Evolutionary conservation across 2,888 invertebrate species (phyloP).

Genomic region (Heliconius charithonia): DNA sequence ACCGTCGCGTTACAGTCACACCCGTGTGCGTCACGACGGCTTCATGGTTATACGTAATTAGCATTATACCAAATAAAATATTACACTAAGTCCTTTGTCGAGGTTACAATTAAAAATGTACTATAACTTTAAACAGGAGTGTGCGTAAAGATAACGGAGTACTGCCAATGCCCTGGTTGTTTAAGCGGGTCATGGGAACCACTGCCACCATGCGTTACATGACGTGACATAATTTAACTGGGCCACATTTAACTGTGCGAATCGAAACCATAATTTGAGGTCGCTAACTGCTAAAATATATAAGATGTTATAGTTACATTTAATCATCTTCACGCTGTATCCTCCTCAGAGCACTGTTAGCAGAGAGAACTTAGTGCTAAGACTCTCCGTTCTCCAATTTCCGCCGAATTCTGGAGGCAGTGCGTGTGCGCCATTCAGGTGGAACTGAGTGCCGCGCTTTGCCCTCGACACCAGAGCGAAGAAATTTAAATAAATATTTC

Average conservation of each 20-base stretch:
- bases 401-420: no score
- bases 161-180: constrained; percentile 54
- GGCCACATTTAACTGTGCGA: constrained; percentile 6
- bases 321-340: no score
- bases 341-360: no score
- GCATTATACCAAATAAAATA: not conserved
- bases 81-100: not conserved
- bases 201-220: constrained; percentile 53
- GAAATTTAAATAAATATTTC: no score
- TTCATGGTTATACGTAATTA: no score
- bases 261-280: constrained; percentile 24
- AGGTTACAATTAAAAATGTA: constrained; percentile 8
- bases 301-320: not conserved
- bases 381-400: no score
- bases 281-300: constrained; percentile 11
- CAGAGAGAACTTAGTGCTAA: no score
- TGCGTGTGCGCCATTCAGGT: no score
- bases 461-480: no score
- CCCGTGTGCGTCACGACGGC: no score
- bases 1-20: no score
- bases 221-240: constrained; percentile 60
- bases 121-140: constrained; percentile 31
- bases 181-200: constrained; percentile 65
- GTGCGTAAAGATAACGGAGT: constrained; percentile 57
- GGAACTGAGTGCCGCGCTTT: no score